phyloP scores from a whole-genome alignment of 2,113 vertebrate genomes.

The Ailuropoda melanoleuca region DNA sequence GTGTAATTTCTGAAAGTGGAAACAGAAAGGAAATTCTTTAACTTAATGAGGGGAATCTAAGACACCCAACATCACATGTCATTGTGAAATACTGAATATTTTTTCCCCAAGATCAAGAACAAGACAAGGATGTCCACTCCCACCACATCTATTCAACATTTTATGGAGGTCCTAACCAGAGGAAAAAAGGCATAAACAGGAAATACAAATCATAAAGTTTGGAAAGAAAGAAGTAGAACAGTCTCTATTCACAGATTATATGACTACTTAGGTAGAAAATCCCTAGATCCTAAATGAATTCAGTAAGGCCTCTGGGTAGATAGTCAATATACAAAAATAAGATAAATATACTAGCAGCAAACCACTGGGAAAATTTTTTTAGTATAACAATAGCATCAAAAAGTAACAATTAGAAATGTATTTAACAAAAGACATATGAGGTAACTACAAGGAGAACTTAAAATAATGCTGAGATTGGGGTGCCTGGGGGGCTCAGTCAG shows the following conservation, averaged over 20 bases:
- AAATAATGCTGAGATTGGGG: not conserved
- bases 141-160: not conserved
- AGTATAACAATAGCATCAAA: not conserved
- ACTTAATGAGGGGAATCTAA: not conserved
- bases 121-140: not conserved
- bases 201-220: not conserved
- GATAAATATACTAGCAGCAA: not conserved
- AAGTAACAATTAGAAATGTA: not conserved
- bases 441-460: not conserved
- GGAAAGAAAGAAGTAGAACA: not conserved
- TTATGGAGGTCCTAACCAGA: not conserved
- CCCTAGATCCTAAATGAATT: not conserved
- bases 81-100: not conserved
- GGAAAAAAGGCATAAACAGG: not conserved
- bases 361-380: not conserved
- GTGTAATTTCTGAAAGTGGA: not conserved
- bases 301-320: not conserved
- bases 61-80: not conserved
- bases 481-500: not conserved
- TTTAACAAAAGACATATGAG: not conserved
- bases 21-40: not conserved
- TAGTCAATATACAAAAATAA: conserved; percentile 4
- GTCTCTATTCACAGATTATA: not conserved
- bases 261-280: not conserved
- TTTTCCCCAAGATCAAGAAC: not conserved